Evolutionary conservation across 2,888 invertebrate species (phyloP), one percentile per base, ranked within the genome.

Genomic region (Mythimna ferrago): DNA sequence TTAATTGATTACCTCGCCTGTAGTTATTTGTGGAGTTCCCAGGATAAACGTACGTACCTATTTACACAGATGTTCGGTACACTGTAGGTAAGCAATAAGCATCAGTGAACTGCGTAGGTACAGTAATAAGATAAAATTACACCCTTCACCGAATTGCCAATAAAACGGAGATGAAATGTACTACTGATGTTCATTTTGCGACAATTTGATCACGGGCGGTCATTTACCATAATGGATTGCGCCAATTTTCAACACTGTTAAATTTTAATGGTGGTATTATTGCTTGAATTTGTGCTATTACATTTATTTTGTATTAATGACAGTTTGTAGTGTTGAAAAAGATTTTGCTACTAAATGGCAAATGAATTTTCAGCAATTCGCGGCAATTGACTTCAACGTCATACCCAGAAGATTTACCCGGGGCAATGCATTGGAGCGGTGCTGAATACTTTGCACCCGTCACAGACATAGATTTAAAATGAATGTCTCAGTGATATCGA

Each of bases 161-260:
- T 92, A 92, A 91, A 90, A 89, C 89, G 84, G 84, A 85, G 86
- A 89, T 87, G 86, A 87, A 90, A 89, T 89, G 84, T 88, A 89
- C 87, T 85, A 86, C 84, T 88, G 86, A 88, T 87, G 90, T 88
- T 87, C 86, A 89, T 90, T 92, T 89, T 86, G 88, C 79, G 87
- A 90, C 89, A 90, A 90, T 89, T 90, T 90, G 86, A 89, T 89
- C 84, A 86, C 82, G 86, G 86, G 73, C 87, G 85, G 89, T 89
- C 87, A 91, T 92, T 92, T 91, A 81, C 82, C 79, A 85, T 90
- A 92, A 91, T 91, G 89, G 88, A 91, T 90, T 89, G 88, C 77
- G 83, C 83, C 88, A 89, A 90, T 90, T 91, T 90, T 89, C 86
- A 78, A 84, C 86, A 87, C 84, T 85, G 89, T 88, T 83, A 87